A percentile compares a stretch with the other conserved stretches of the same genome.
Conservation (phyloP, 2,113 vertebrate genomes). For the Triplophysa tibetana region DNA sequence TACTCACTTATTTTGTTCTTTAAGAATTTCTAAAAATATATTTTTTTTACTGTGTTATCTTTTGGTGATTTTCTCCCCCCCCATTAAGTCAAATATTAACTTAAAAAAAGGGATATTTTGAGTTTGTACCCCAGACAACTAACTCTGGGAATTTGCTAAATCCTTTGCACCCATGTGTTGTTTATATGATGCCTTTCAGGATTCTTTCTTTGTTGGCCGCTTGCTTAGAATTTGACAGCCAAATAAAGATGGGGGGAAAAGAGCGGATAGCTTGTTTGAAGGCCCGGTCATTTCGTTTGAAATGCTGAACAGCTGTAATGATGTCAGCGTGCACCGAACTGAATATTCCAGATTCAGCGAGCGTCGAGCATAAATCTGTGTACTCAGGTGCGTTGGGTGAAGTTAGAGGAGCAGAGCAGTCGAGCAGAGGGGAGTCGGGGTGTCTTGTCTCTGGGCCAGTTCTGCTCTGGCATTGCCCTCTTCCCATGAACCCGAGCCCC, state of each 20-base stretch:
- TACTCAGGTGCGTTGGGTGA: conserved; percentile 78
- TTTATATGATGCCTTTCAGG: background rate
- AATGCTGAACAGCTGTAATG: conserved; percentile 79
- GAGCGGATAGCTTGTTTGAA: conserved; percentile 48
- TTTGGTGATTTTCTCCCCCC: too few relatives aligned
- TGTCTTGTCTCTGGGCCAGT: conserved; percentile 61
- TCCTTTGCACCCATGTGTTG: background rate
- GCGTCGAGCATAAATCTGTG: conserved; percentile 75
- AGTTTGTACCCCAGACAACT: too few relatives aligned
- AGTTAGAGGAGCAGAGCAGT: conserved; percentile 66
- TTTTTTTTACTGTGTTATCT: too few relatives aligned
- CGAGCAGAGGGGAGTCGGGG: conserved; percentile 69
- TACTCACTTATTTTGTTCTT: too few relatives aligned
- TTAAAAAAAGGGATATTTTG: too few relatives aligned
- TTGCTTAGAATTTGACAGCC: background rate
- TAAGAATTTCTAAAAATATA: too few relatives aligned
- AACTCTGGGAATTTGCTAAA: too few relatives aligned
- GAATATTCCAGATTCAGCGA: conserved; percentile 70
- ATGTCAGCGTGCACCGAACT: conserved; percentile 72
- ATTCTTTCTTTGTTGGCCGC: background rate
- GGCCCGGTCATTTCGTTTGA: conserved; percentile 57
- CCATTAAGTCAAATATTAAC: too few relatives aligned
- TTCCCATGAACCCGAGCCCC: conserved; percentile 64
- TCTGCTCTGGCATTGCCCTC: conserved; percentile 61
- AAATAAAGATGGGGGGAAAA: conserved; percentile 35